These are phyloP conservation scores for Rhipidura dahli DNA, from an alignment of 2,113 vertebrate species.

Conservation along the genomic window DNA sequence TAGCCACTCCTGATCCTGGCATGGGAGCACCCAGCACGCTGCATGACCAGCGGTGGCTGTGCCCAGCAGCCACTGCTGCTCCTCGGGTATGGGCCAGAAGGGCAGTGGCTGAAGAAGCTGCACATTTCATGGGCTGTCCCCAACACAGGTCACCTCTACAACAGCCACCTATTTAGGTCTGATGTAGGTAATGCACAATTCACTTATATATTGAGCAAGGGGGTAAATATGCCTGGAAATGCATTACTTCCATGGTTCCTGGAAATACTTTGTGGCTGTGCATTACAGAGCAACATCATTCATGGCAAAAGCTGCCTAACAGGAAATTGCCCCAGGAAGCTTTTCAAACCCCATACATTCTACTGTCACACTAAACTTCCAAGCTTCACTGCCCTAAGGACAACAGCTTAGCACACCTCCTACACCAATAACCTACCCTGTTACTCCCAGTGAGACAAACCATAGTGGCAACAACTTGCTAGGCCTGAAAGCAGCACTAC, in stretches of 20 bases:
- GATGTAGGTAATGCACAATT: accelerated
- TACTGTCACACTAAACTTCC: neutral
- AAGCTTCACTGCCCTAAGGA: neutral
- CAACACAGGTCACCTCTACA: neutral
- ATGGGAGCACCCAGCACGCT: accelerated
- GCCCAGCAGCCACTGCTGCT: neutral
- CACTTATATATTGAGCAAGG: accelerated
- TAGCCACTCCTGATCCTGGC: accelerated
- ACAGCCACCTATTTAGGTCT: neutral
- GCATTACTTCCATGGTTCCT: neutral
- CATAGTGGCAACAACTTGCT: neutral
- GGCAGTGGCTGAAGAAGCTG: neutral
- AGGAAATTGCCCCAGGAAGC: neutral
- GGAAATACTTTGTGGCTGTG: neutral
- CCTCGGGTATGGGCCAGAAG: accelerated
- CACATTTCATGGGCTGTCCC: neutral
- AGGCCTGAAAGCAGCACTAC: neutral
- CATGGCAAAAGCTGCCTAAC: neutral
- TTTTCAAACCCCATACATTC: neutral
- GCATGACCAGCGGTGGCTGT: neutral
- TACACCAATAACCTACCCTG: neutral
- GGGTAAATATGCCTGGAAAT: neutral
- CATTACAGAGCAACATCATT: neutral
- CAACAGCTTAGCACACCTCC: neutral
- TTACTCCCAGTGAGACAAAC: neutral